phyloP scores from a whole-genome alignment of 2,113 vertebrate species.

The Solea solea region DNA sequence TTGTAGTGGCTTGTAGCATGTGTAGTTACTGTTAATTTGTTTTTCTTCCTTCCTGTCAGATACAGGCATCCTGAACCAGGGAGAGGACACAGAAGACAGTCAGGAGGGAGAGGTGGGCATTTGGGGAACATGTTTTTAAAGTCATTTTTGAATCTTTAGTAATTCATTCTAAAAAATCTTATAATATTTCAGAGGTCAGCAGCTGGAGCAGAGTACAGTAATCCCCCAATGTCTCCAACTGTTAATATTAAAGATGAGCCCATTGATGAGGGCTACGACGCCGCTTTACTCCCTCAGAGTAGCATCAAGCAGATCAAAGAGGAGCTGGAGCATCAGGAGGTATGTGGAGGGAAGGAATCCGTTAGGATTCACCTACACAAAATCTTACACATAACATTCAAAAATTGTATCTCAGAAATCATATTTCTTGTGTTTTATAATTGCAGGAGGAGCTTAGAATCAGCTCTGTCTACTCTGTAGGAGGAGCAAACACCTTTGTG shows the following conservation, averaged over 20 bases:
- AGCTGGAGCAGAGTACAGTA: constrained; percentile 64
- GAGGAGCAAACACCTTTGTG: constrained; percentile 78
- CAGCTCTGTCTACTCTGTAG: constrained; percentile 97
- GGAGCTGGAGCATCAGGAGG: constrained; percentile 93
- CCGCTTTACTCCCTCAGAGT: constrained; percentile 83
- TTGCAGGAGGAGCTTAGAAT: constrained; percentile 94
- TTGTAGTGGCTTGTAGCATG: too few relatives aligned
- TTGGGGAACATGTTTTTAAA: not conserved
- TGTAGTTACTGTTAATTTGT: too few relatives aligned
- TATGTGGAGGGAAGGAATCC: constrained; percentile 62
- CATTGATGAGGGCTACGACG: constrained; percentile 95
- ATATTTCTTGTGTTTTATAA: not conserved
- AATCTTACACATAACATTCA: too few relatives aligned
- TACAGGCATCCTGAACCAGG: constrained; percentile 40
- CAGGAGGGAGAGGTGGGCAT: constrained; percentile 54
- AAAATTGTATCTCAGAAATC: too few relatives aligned
- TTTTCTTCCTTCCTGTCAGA: constrained; percentile 33
- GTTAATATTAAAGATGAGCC: constrained; percentile 97
- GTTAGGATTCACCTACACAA: not conserved
- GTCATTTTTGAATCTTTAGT: not conserved
- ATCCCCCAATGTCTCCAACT: constrained; percentile 83
- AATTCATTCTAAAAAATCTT: not conserved
- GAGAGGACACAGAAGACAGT: constrained; percentile 66
- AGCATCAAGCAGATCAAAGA: constrained; percentile 91
- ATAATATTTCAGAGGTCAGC: constrained; percentile 43